These are phyloP conservation scores for Enteromius anoplus DNA, from an alignment of 2,797 vertebrate genomes.

Conservation along the genomic window DNA sequence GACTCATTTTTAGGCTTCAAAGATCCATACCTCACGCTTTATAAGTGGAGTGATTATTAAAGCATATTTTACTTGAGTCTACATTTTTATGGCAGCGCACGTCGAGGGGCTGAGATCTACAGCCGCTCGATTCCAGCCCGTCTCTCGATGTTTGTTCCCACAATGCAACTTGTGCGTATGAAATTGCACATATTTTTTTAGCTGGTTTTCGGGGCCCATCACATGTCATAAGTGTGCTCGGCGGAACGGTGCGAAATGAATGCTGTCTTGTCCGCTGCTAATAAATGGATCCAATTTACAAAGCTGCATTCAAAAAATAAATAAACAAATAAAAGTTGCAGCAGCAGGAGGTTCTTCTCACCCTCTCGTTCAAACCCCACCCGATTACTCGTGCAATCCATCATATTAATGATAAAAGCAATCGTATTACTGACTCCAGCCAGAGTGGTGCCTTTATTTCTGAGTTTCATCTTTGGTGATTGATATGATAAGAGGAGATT, in stretches of 20 bases:
- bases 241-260: slow-evolving; percentile 24
- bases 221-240: slow-evolving; percentile 12
- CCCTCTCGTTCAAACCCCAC: neutral
- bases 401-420: slow-evolving; percentile 38
- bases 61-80: slow-evolving; percentile 13
- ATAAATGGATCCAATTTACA: slow-evolving; percentile 40
- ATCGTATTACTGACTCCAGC: slow-evolving; percentile 17
- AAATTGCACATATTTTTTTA: slow-evolving; percentile 15
- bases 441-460: slow-evolving; percentile 8
- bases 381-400: slow-evolving; percentile 22
- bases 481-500: slow-evolving; percentile 33
- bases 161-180: neutral
- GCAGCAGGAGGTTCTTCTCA: slow-evolving; percentile 22
- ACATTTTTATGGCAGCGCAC: neutral
- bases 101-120: slow-evolving; percentile 6
- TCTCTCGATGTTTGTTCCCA: slow-evolving; percentile 27
- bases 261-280: slow-evolving; percentile 39
- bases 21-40: slow-evolving; percentile 3
- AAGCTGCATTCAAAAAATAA: slow-evolving; percentile 5
- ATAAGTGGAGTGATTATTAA: slow-evolving; percentile 23
- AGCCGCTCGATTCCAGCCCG: neutral
- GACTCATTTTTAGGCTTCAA: slow-evolving; percentile 16
- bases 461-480: slow-evolving; percentile 15
- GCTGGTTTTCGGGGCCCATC: neutral
- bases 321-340: slow-evolving; percentile 16